Evolutionary conservation across 2,113 vertebrate species (phyloP), one percentile per base, ranked within the genome.

Genomic region (Rutilus rutilus): DNA sequence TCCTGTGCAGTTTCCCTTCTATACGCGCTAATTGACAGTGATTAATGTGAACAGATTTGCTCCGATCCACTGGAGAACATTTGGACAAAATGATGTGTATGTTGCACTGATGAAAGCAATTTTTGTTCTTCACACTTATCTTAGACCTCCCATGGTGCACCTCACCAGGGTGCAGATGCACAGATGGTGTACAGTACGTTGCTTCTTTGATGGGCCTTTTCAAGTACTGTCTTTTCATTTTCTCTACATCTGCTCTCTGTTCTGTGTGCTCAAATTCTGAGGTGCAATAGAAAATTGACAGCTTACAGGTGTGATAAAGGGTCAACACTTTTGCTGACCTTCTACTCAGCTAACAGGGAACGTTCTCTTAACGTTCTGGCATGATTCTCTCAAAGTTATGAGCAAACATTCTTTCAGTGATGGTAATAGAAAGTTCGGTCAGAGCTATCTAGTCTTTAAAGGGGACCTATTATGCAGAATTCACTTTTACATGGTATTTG

Each of bases 111-210:
- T 88, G 39, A 86, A 76, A 85, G 73, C 57, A 50, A 59, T 78
- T 82, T 65, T 83, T 84, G 78, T 67, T 86, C 80, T 85, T 83
- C 15, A 50, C 75, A 86, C 50, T 75, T 67, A 83, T 27, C 60
- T 62, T 64, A 71, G 19, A 42, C 74, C n/a, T 73, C 85, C 86
- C 69, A 64, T n/a, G 77, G 64, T 86, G 84, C 75, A 23, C 86
- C 54, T 69, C 25, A 74, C 23, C 79, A 25, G 89, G 60, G 80
- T 60, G 73, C 64, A 19, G 75, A 47, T 50, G 62, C 86, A 86
- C 87, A 88, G 88, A 91, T 89, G 89, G 87, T 85, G 62, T 85
- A 87, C 87, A 62, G 52, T 8, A 67, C 83, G 27, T 77, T 85
- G 15, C 54, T 42, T 21, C 80, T 78, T 85, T 82, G 80, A 83